phyloP scores from a whole-genome alignment of 1,140 invertebrate species.

The Anoplophora glabripennis region DNA sequence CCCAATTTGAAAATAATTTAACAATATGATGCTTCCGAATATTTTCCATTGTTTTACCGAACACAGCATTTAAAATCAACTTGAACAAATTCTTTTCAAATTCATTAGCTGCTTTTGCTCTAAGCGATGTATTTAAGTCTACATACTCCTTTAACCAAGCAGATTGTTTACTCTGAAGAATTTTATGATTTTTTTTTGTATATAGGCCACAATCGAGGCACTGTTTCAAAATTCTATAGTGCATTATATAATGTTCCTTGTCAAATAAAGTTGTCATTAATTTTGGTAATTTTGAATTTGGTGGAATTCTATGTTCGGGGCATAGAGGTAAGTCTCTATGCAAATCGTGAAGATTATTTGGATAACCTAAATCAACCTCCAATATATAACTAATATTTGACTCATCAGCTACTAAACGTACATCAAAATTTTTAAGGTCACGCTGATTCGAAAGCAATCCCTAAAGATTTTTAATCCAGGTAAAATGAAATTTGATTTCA shows the following conservation, averaged over 20 bases:
- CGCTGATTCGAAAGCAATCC: no score
- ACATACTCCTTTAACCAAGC: conserved; percentile 47
- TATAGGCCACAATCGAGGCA: background rate
- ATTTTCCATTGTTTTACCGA: no score
- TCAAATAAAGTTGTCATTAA: conserved; percentile 39
- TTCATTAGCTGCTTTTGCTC: conserved; percentile 41
- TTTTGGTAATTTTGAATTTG: conserved; percentile 41
- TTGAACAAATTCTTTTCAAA: conserved; percentile 50
- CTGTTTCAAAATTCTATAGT: conserved; percentile 35
- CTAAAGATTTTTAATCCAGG: no score
- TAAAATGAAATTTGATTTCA: no score
- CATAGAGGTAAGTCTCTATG: conserved; percentile 36
- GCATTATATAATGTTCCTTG: conserved; percentile 39
- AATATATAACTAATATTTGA: conserved; percentile 2
- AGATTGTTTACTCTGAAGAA: conserved; percentile 45
- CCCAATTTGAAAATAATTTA: no score
- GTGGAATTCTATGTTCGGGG: conserved; percentile 36
- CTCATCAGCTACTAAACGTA: background rate
- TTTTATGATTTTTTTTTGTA: background rate
- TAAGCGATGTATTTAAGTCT: conserved; percentile 44
- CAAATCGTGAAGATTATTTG: background rate
- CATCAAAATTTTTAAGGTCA: background rate
- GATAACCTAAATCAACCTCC: conserved; percentile 1
- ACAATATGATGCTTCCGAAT: no score
- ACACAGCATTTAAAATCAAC: conserved; percentile 31